Conservation (phyloP, 1,140 invertebrate species). For the honey bee (Apis mellifera) region DNA sequence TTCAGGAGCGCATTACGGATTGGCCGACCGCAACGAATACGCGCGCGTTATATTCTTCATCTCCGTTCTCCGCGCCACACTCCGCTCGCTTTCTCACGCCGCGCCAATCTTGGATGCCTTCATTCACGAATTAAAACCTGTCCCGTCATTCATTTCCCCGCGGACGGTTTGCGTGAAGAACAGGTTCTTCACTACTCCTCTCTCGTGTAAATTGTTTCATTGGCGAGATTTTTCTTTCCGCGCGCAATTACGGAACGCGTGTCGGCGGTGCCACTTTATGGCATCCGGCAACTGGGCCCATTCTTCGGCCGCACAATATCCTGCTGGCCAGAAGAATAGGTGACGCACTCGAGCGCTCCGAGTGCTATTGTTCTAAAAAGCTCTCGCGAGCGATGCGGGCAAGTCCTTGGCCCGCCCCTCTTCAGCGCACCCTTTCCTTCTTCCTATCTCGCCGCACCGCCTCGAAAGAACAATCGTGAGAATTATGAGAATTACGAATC, state of each 20-base stretch:
- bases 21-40: conserved; percentile 4
- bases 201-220: background rate
- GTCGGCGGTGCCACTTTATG: conserved; percentile 25
- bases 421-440: conserved; percentile 6
- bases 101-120: background rate
- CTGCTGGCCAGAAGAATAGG: conserved; percentile 65
- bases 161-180: background rate
- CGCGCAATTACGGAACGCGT: background rate
- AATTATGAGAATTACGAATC: conserved; percentile 3
- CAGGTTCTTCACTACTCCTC: too few species aligned
- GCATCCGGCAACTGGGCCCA: conserved; percentile 51
- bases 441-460: conserved; percentile 29
- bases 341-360: conserved; percentile 57
- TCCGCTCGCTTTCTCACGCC: conserved; percentile 1
- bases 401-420: background rate
- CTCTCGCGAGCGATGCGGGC: conserved; percentile 45
- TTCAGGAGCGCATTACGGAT: conserved; percentile 19
- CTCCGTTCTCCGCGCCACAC: background rate
- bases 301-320: conserved; percentile 60
- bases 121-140: background rate
- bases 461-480: conserved; percentile 48
- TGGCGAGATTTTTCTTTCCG: background rate
- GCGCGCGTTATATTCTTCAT: conserved; percentile 5
- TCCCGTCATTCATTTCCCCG: background rate
- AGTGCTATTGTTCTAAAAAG: conserved; percentile 69